Conservation (phyloP, 2,797 vertebrate genomes). For the Ataeniobius toweri region DNA sequence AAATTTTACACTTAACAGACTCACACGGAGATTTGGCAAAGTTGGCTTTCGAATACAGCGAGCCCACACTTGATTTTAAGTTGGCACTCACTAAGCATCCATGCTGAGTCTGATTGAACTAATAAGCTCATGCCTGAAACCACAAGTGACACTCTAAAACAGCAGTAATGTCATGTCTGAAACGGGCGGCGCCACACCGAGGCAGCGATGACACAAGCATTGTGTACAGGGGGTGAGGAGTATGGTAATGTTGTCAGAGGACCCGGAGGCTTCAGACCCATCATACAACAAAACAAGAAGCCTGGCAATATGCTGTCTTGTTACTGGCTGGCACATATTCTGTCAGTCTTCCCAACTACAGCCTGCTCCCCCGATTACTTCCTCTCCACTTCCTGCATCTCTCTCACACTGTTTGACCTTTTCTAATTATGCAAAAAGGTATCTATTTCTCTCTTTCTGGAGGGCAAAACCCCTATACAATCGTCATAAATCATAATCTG, state of each 20-base stretch:
- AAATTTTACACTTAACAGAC: conserved; percentile 52
- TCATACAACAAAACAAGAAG: conserved; percentile 62
- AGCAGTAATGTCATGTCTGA: conserved; percentile 68
- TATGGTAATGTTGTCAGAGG: conserved; percentile 76
- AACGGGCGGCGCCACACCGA: conserved; percentile 61
- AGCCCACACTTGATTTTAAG: conserved; percentile 62
- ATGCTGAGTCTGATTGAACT: conserved; percentile 72
- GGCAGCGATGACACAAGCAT: conserved; percentile 64
- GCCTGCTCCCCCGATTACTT: conserved; percentile 75
- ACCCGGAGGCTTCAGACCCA: conserved; percentile 59
- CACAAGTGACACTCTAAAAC: conserved; percentile 70
- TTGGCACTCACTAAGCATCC: conserved; percentile 63
- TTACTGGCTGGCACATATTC: conserved; percentile 77
- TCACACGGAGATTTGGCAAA: conserved; percentile 46
- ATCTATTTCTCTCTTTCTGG: conserved; percentile 52
- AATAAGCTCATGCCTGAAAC: conserved; percentile 76
- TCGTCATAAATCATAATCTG: conserved; percentile 33
- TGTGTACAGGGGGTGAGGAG: conserved; percentile 72
- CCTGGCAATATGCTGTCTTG: conserved; percentile 64
- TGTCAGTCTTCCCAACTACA: conserved; percentile 76
- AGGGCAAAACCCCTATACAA: conserved; percentile 47
- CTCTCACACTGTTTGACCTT: conserved; percentile 69
- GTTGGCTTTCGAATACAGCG: conserved; percentile 46
- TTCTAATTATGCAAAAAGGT: conserved; percentile 65
- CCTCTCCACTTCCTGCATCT: conserved; percentile 72